Evolutionary conservation across 2,888 invertebrate species (phyloP).

Genomic region (Eupelmus urozonus): DNA sequence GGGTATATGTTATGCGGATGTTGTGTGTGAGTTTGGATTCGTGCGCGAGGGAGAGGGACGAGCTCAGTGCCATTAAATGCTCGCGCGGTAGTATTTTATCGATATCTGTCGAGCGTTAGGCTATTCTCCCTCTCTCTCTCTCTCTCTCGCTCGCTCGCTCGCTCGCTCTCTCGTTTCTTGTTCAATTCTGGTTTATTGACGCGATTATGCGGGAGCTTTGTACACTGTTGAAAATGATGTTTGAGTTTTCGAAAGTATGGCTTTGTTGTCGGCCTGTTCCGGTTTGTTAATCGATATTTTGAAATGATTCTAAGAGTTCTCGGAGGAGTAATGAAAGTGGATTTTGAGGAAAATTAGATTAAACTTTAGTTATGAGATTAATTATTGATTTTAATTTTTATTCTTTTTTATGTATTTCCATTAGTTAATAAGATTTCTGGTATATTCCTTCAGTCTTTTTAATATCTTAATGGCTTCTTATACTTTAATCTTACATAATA

Average conservation of each 20-base stretch:
- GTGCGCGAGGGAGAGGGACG: constrained; percentile 14
- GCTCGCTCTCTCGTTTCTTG: constrained; percentile 16
- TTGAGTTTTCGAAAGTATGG: too few relatives aligned
- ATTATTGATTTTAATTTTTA: too few relatives aligned
- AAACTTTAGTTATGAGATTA: too few relatives aligned
- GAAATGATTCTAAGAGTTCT: too few relatives aligned
- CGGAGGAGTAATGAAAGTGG: too few relatives aligned
- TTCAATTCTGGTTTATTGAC: constrained; percentile 51
- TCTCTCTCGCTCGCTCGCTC: constrained; percentile 13
- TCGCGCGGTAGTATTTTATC: constrained; percentile 51
- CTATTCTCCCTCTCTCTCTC: constrained; percentile 30
- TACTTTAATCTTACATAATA: constrained; percentile 39
- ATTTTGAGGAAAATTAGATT: too few relatives aligned
- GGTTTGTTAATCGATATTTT: too few relatives aligned
- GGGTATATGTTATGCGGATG: background rate
- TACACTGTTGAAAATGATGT: too few relatives aligned
- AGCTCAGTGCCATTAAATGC: constrained; percentile 52
- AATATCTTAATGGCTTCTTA: background rate
- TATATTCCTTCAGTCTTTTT: too few relatives aligned
- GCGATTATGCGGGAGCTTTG: constrained; percentile 46
- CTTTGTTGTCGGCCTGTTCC: too few relatives aligned
- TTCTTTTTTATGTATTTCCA: too few relatives aligned
- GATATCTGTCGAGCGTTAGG: constrained; percentile 53
- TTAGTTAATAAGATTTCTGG: too few relatives aligned
- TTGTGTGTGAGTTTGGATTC: background rate